Evolutionary conservation across 1,140 invertebrate genomes (phyloP).

Genomic region (Dolichoris vasculosae): DNA sequence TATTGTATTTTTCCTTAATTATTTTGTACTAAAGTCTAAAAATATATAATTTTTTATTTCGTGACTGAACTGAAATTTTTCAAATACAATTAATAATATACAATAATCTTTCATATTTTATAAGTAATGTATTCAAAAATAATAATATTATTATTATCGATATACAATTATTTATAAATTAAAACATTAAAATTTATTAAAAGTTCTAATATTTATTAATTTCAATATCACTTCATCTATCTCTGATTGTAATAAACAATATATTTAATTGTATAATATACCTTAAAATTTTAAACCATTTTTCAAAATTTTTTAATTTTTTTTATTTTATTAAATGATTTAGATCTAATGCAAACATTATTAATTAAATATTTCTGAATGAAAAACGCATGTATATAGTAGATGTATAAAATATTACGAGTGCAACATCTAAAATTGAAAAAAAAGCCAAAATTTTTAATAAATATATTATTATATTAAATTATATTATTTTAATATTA

Average conservation of each 20-base stretch:
- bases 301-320: constrained; percentile 7
- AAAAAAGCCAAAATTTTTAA: constrained; percentile 40
- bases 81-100: too few relatives aligned
- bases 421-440: constrained; percentile 19
- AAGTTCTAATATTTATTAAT: too few relatives aligned
- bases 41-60: too few relatives aligned
- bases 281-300: neutral
- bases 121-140: too few relatives aligned
- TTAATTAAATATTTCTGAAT: neutral
- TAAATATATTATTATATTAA: too few relatives aligned
- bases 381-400: neutral
- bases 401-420: neutral
- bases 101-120: too few relatives aligned
- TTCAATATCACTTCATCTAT: neutral
- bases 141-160: too few relatives aligned
- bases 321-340: neutral
- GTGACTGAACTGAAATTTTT: too few relatives aligned
- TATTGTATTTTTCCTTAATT: too few relatives aligned
- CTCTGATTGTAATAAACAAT: constrained; percentile 2
- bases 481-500: constrained; percentile 26
- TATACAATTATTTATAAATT: too few relatives aligned
- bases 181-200: too few relatives aligned
- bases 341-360: neutral
- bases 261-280: neutral
- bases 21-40: too few relatives aligned